Evolutionary conservation across 2,113 vertebrate species (phyloP), one percentile per base, ranked within the genome.

Genomic region (Zonotrichia leucophrys): DNA sequence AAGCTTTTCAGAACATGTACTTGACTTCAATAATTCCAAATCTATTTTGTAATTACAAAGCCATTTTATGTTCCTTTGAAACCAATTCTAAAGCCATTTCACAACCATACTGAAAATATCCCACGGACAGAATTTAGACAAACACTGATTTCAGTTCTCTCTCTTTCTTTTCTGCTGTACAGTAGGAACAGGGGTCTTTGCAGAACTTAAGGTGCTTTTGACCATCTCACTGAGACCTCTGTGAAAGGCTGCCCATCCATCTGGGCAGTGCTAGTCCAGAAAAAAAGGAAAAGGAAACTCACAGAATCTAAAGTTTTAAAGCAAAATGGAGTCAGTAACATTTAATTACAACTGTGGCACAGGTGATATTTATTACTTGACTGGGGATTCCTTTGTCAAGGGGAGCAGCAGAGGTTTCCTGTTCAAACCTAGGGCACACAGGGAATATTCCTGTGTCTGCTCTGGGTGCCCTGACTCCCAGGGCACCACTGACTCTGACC

Each of bases 1-100:
- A 82, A 79, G 77, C 23, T 80, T 86, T 94, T 90, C 95, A 93
- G 68, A 58, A 84, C 37, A 60, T 28, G 37, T 59, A 70, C 85
- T 95, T 90, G 91, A 89, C 82, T 92, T 94, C 94, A 64, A 14
- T 89, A 46, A 91, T 94, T 94, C 52, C 44, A 72, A 82, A 95
- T 89, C 81, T 89, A 17, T 91, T 96, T 94, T 89, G 74, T 79
- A 94, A 95, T 96, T 91, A 82, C 53, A 94, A 95, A 92, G 87
- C n/a, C 53, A 76, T 87, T 95, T 95, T 66, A 46, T 82, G 70
- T 75, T 91, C 69, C 83, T 95, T 95, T 95, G 92, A 95, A 97
- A 97, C 47, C 9, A 12, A 75, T 75, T 96, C 83, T 89, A 75
- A 92, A 94, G 66, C 87, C 84, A 23, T 87, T 94, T 62, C 47